Base-by-base conservation (phyloP, 2,888 invertebrate genomes). In the Drosophila pseudotakahashii region DNA sequence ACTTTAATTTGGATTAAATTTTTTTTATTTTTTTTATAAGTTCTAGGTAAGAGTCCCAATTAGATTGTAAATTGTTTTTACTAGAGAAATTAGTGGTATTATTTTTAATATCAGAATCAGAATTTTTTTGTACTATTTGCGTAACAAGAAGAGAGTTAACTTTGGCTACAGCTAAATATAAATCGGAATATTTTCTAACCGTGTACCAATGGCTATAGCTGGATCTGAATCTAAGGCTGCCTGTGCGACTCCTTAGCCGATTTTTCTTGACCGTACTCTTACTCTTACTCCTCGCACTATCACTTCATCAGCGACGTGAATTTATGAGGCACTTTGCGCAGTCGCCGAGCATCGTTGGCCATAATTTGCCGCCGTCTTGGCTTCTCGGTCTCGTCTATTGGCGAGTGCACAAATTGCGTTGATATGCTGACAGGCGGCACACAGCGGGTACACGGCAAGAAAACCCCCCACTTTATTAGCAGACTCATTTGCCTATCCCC, bases 301-400 rank as follows among this genome's bases (percentile, higher is more conserved):
- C 84, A 82, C 82, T 84, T 82, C 82, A 86, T 86, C 85, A 86
- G 82, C 82, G 84, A 84, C 86, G 84, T 84, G 79, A 85, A 85
- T 85, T 85, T 85, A 85, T 86, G 82, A 84, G 81, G 85, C 85
- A 85, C 85, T 86, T 86, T 86, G 81, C 83, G 64, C 74, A 80
- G 75, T 78, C 81, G 82, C 82, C 81, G 80, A 78, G 79, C 83
- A 72, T 75, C 74, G 77, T 75, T 79, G 81, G 78, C 80, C 80
- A 84, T 84, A 81, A 84, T 81, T 82, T 79, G 84, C 81, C 80
- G 78, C 45, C 71, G 42, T 36, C 53, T 44, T 34, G 48, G 62
- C 39, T 59, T 48, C 66, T 42, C 42, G 53, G 19, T 7, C 50
- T 51, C 55, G 75, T 81, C 81, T 79, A 81, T 82, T 83, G 80